Percentiles rank a stretch among this genome's conserved stretches.
Evolutionary conservation across 2,888 invertebrate genomes (phyloP).

Genomic region (Amphipyra berbera): DNA sequence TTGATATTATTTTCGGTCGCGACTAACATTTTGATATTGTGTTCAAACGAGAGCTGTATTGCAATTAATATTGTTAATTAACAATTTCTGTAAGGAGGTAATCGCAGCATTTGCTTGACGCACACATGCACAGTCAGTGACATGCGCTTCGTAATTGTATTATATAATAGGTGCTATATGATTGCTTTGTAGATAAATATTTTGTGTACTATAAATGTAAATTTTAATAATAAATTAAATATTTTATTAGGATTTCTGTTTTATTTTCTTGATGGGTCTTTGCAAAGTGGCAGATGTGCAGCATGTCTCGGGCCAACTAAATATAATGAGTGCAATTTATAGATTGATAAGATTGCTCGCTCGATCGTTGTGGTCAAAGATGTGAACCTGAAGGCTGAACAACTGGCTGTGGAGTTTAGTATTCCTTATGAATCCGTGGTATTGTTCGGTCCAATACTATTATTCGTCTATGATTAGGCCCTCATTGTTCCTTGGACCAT

Average conservation of each 20-base stretch:
- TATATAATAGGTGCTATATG: conserved; percentile 56
- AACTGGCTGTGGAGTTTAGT: too few species aligned
- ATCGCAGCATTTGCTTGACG: conserved; percentile 46
- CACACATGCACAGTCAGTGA: conserved; percentile 45
- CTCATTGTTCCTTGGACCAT: too few species aligned
- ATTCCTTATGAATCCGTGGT: too few species aligned
- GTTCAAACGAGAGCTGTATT: conserved; percentile 10
- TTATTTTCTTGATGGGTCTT: neutral
- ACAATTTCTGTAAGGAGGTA: conserved; percentile 9
- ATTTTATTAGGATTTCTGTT: conserved; percentile 50
- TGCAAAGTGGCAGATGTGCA: too few species aligned
- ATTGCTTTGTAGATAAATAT: conserved; percentile 53
- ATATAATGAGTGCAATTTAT: too few species aligned
- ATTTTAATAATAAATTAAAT: conserved; percentile 54
- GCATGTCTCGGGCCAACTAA: too few species aligned
- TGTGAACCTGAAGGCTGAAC: too few species aligned
- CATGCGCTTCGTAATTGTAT: conserved; percentile 53
- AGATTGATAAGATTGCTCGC: too few species aligned
- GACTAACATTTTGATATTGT: conserved; percentile 17
- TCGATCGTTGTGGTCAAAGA: too few species aligned
- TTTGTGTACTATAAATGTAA: conserved; percentile 53
- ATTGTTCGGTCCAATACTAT: too few species aligned
- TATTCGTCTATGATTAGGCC: too few species aligned
- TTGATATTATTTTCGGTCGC: conserved; percentile 17
- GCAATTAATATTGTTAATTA: conserved; percentile 17